Evolutionary conservation across 2,797 vertebrate genomes (phyloP).

Genomic region (Ateles fusciceps): DNA sequence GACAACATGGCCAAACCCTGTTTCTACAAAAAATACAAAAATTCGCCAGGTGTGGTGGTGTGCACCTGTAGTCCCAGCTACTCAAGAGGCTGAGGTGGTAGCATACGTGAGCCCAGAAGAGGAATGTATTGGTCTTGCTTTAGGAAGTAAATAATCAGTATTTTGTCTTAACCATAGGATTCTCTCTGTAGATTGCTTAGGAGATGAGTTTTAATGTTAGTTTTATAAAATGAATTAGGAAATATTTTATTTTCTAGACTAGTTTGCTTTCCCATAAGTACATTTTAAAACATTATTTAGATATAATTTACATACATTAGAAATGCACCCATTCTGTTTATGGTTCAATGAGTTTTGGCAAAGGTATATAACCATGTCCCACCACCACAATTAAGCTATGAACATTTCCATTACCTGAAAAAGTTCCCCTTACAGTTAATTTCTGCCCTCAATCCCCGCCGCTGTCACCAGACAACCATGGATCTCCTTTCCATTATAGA

Average conservation of each 20-base stretch:
- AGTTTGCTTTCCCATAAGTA: background rate
- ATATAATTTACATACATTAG: background rate
- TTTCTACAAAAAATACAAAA: background rate
- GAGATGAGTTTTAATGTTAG: background rate
- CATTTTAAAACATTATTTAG: background rate
- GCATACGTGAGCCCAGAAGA: background rate
- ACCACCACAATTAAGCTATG: background rate
- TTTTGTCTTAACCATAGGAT: background rate
- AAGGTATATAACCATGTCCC: background rate
- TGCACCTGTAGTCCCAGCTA: background rate
- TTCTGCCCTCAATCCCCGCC: background rate
- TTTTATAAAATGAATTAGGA: conserved; percentile 34
- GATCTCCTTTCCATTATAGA: background rate
- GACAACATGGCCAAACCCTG: background rate
- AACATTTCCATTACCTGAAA: background rate
- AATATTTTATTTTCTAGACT: conserved; percentile 31
- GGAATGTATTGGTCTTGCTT: background rate
- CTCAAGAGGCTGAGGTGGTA: background rate
- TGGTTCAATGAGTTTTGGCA: background rate
- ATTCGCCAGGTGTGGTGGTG: background rate
- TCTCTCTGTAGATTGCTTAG: background rate
- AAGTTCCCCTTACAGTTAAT: background rate
- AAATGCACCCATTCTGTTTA: background rate
- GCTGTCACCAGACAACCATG: background rate
- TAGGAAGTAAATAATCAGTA: background rate